Percentiles rank a stretch among this genome's conserved stretches.
Evolutionary conservation across 2,888 invertebrate genomes (phyloP).

Genomic region (Leptinotarsa haldemani): DNA sequence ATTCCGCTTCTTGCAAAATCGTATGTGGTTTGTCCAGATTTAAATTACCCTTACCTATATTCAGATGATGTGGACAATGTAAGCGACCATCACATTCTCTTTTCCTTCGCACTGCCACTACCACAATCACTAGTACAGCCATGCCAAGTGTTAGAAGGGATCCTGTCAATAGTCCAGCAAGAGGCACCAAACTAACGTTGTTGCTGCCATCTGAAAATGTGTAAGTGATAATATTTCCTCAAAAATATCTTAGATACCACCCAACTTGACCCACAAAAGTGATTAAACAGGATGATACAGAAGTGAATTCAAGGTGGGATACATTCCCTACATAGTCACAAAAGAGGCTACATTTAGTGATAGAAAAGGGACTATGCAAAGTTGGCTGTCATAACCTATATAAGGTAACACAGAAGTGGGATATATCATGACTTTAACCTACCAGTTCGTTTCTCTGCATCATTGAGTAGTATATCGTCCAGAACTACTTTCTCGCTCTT

Average conservation of each 20-base stretch:
- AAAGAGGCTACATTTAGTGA: too few species aligned
- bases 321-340: too few species aligned
- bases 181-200: conserved; percentile 77
- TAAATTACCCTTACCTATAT: conserved; percentile 44
- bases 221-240: too few species aligned
- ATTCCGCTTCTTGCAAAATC: too few species aligned
- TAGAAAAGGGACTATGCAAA: too few species aligned
- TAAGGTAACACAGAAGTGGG: too few species aligned
- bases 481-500: conserved; percentile 83
- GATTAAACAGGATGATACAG: too few species aligned
- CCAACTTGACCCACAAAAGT: too few species aligned
- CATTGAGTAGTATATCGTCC: conserved; percentile 88
- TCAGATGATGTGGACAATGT: conserved; percentile 63
- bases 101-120: conserved; percentile 74
- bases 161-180: conserved; percentile 77
- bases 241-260: too few species aligned
- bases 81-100: conserved; percentile 65
- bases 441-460: conserved; percentile 89
- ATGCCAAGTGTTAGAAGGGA: conserved; percentile 75
- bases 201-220: conserved; percentile 73
- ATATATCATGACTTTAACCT: conserved; percentile 45
- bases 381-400: too few species aligned
- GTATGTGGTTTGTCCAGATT: not conserved
- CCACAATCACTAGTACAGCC: conserved; percentile 73
- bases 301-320: too few species aligned